A percentile compares a stretch with the other conserved stretches of the same genome.
phyloP scores from a whole-genome alignment of 1,140 invertebrate genomes.

The Marisa cornuarietis region DNA sequence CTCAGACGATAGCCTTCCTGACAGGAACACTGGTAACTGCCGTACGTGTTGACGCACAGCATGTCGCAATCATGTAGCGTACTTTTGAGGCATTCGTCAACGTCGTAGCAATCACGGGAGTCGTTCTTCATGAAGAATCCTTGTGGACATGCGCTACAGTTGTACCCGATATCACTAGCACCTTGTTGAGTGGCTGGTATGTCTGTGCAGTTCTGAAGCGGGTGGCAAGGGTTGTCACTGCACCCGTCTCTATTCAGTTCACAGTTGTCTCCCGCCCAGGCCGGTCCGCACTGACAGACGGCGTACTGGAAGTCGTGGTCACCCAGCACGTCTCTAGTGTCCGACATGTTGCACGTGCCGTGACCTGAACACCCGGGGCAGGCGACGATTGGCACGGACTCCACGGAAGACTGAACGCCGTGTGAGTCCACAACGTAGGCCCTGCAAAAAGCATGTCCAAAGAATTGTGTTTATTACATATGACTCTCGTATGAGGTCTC shows the following conservation, averaged over 20 bases:
- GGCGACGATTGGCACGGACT: conserved; percentile 16
- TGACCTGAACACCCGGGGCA: conserved; percentile 29
- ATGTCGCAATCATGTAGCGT: conserved; percentile 52
- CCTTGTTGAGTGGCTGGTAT: conserved; percentile 18
- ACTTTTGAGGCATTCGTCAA: conserved; percentile 57
- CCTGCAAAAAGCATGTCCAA: neutral
- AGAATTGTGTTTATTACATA: too few species aligned
- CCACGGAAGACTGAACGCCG: conserved; percentile 12
- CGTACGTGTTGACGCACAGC: conserved; percentile 39
- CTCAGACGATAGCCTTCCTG: conserved; percentile 28
- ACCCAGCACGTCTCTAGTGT: neutral
- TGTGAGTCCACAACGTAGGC: conserved; percentile 22
- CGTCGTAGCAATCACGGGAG: conserved; percentile 3
- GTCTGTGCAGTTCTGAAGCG: conserved; percentile 21
- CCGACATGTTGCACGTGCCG: conserved; percentile 28
- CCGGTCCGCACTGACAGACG: conserved; percentile 24
- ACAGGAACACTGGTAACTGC: conserved; percentile 40
- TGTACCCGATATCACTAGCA: neutral
- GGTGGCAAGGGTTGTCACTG: conserved; percentile 23
- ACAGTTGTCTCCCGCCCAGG: conserved; percentile 23
- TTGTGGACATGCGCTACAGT: conserved; percentile 15
- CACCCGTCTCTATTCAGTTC: conserved; percentile 28
- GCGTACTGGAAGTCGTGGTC: conserved; percentile 7
- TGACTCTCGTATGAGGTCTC: too few species aligned
- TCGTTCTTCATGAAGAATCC: conserved; percentile 2